Conservation (phyloP, 1,140 invertebrate genomes). For the Archegozetes longisetosus region DNA sequence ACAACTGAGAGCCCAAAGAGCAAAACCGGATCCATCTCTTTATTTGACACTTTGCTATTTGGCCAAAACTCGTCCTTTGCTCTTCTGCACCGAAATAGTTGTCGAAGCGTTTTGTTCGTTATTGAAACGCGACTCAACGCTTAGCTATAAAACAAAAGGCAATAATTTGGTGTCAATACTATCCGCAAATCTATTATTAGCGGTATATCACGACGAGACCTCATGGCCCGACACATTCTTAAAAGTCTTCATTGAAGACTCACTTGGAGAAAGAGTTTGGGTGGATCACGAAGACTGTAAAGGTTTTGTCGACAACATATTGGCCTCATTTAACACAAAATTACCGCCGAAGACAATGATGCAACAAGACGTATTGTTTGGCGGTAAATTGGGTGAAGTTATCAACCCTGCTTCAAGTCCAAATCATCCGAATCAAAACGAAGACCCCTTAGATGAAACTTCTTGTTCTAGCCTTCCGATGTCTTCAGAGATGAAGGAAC, state of each 20-base stretch:
- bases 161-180: slow-evolving; percentile 66
- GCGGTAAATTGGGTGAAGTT: background rate
- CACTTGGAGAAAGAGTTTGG: slow-evolving; percentile 76
- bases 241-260: slow-evolving; percentile 73
- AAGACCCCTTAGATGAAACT: slow-evolving; percentile 18
- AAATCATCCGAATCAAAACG: background rate
- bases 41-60: slow-evolving; percentile 62
- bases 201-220: slow-evolving; percentile 49
- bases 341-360: slow-evolving; percentile 35
- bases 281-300: slow-evolving; percentile 80
- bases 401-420: background rate
- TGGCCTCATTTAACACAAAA: slow-evolving; percentile 70
- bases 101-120: slow-evolving; percentile 59
- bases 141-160: slow-evolving; percentile 45
- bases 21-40: slow-evolving; percentile 59
- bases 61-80: slow-evolving; percentile 55
- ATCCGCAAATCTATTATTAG: slow-evolving; percentile 65
- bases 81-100: slow-evolving; percentile 47
- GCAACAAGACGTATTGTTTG: slow-evolving; percentile 9
- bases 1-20: slow-evolving; percentile 29
- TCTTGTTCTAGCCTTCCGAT: slow-evolving; percentile 16
- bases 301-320: slow-evolving; percentile 79
- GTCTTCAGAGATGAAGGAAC: background rate
- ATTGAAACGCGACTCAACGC: slow-evolving; percentile 56
- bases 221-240: slow-evolving; percentile 40